These are phyloP conservation scores for Hystrix brachyura DNA, from an alignment of 2,113 vertebrate species.

Conservation along the genomic window DNA sequence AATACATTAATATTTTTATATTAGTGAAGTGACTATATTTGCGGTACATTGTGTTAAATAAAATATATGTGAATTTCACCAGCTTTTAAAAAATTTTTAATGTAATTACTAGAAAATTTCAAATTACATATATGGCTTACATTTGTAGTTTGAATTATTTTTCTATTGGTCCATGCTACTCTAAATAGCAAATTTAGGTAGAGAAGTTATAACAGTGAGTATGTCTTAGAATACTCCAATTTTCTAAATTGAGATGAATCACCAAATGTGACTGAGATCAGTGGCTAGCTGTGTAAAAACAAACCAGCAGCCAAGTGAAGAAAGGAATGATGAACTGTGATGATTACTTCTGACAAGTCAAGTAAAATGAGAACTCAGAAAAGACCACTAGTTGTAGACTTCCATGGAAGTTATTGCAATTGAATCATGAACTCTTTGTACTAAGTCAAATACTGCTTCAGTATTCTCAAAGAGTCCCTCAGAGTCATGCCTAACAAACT, in stretches of 20 bases:
- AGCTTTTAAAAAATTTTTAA: background rate
- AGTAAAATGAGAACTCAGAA: conserved; percentile 6
- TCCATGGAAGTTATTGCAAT: background rate
- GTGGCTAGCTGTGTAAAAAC: background rate
- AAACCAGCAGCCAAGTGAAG: background rate
- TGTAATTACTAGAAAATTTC: conserved; percentile 21
- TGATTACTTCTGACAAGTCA: background rate
- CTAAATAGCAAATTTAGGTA: background rate
- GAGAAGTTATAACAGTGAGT: background rate
- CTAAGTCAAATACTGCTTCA: background rate
- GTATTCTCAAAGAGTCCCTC: background rate
- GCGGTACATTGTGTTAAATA: background rate
- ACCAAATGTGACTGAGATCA: conserved; percentile 23
- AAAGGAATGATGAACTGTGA: background rate
- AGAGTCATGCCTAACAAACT: background rate
- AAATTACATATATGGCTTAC: background rate
- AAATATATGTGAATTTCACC: background rate
- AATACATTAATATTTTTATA: conserved; percentile 78
- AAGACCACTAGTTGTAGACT: background rate
- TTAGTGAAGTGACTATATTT: conserved; percentile 12
- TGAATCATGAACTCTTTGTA: conserved; percentile 12
- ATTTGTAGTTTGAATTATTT: conserved; percentile 8
- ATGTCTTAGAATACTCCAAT: background rate
- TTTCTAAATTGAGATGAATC: background rate
- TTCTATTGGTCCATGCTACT: background rate